phyloP scores from a whole-genome alignment of 2,113 vertebrate genomes.

The Trichechus manatus region DNA sequence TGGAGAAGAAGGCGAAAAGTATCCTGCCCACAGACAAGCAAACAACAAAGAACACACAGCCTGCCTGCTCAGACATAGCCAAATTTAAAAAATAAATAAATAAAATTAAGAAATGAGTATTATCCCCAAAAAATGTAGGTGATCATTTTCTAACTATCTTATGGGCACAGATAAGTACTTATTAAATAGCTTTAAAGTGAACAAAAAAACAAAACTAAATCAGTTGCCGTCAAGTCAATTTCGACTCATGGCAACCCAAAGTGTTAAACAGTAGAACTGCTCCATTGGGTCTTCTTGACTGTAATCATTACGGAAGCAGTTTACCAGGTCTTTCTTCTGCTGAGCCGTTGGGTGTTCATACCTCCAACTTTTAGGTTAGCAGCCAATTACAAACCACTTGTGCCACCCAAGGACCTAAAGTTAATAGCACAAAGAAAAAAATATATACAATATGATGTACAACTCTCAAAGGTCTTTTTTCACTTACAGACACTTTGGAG shows the following conservation, averaged over 20 bases:
- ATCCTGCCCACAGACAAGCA: too few relatives aligned
- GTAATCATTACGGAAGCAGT: background rate
- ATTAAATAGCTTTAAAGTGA: conserved; percentile 8
- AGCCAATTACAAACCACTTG: background rate
- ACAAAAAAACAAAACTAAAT: background rate
- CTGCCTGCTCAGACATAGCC: too few relatives aligned
- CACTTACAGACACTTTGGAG: background rate
- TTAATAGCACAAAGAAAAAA: conserved; percentile 56
- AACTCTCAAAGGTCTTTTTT: conserved; percentile 54
- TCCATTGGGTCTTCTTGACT: background rate
- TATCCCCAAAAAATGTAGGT: background rate
- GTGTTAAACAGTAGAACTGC: too few relatives aligned
- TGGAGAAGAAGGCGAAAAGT: too few relatives aligned
- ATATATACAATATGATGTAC: conserved; percentile 2
- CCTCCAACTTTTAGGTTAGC: background rate
- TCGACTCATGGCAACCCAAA: too few relatives aligned
- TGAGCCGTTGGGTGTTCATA: background rate
- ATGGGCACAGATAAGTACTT: background rate
- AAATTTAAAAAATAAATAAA: background rate
- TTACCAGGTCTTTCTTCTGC: background rate
- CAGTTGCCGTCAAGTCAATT: too few relatives aligned
- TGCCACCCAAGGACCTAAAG: background rate
- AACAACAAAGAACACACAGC: too few relatives aligned
- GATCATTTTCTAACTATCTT: conserved; percentile 29
- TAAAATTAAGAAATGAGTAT: background rate